phyloP scores from a whole-genome alignment of 2,888 invertebrate species.

The Xylophagus ater region DNA sequence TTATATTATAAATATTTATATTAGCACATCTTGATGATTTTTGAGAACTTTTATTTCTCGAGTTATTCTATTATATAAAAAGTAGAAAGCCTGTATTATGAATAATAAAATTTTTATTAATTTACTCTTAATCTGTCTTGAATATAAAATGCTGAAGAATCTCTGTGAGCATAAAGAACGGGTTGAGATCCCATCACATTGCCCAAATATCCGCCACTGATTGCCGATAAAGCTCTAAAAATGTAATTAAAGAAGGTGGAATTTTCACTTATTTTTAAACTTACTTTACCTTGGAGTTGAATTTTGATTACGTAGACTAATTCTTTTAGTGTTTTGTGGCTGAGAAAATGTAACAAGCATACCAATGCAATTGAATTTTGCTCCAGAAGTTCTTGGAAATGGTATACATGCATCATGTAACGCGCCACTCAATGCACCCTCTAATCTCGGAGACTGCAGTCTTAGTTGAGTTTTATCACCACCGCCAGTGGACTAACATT shows the following conservation, averaged over 20 bases:
- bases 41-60: conserved; percentile 37
- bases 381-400: conserved; percentile 88
- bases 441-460: conserved; percentile 36
- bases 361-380: conserved; percentile 81
- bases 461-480: conserved; percentile 33
- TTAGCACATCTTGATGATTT: conserved; percentile 27
- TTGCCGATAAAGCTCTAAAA: conserved; percentile 55
- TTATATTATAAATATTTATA: conserved; percentile 35
- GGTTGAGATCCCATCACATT: conserved; percentile 37
- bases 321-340: conserved; percentile 53
- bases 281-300: conserved; percentile 52
- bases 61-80: conserved; percentile 37
- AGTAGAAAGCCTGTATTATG: conserved; percentile 6
- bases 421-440: conserved; percentile 35
- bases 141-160: conserved; percentile 63
- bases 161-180: conserved; percentile 32
- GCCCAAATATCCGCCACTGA: conserved; percentile 43
- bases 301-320: conserved; percentile 60
- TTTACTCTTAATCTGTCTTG: conserved; percentile 48
- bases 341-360: conserved; percentile 77
- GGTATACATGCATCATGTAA: conserved; percentile 71
- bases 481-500: conserved; percentile 24
- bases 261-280: neutral
- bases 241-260: neutral
- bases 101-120: neutral